Evolutionary conservation across 2,113 vertebrate species (phyloP).

Genomic region (Trichechus manatus): DNA sequence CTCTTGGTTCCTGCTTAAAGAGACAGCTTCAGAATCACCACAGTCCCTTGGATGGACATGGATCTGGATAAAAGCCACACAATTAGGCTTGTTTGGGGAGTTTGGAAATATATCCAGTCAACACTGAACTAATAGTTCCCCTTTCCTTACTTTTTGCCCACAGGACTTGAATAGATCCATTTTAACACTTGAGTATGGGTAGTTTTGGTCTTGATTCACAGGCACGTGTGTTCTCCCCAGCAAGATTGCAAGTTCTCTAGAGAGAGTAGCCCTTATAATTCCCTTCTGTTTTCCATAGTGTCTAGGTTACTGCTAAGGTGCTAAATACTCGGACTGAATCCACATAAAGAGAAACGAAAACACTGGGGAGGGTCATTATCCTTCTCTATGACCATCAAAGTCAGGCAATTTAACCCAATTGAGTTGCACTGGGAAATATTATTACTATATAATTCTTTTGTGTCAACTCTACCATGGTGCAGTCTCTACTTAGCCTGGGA

Average conservation of each 20-base stretch:
- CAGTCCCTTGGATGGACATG: not conserved
- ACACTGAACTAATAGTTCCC: conserved; percentile 14
- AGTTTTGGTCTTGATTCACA: conserved; percentile 58
- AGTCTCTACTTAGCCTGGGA: conserved; percentile 44
- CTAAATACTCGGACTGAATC: conserved; percentile 48
- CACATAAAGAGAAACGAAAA: conserved; percentile 58
- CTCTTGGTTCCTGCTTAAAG: conserved; percentile 62
- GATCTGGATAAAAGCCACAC: conserved; percentile 5
- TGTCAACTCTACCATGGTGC: not conserved
- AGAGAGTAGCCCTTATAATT: not conserved
- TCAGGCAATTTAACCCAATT: conserved; percentile 32
- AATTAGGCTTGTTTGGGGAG: conserved; percentile 29
- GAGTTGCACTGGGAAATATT: conserved; percentile 31
- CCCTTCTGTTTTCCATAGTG: not conserved
- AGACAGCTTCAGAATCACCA: conserved; percentile 55
- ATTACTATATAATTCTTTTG: conserved; percentile 49
- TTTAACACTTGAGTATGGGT: conserved; percentile 52
- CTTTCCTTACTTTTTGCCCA: conserved; percentile 56
- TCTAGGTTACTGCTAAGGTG: conserved; percentile 36
- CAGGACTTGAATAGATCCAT: not conserved
- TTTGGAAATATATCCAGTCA: not conserved
- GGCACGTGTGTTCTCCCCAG: conserved; percentile 43
- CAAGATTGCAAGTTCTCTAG: conserved; percentile 49
- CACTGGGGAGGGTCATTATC: not conserved
- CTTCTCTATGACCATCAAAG: conserved; percentile 60